phyloP scores from a whole-genome alignment of 2,888 invertebrate genomes.

The Heteropelma amictum region DNA sequence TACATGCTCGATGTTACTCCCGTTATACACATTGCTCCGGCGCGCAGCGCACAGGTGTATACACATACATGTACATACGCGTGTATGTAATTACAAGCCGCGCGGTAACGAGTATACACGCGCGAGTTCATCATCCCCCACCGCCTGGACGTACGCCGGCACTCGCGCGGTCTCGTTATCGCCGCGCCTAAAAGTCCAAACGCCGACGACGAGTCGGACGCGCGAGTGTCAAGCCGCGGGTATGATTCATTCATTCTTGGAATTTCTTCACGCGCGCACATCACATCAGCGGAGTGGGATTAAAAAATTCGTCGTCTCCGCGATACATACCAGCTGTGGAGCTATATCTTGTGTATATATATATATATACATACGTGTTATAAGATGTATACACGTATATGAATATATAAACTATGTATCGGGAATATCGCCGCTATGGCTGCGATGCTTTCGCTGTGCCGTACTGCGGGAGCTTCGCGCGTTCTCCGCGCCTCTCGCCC shows the following conservation, averaged over 20 bases:
- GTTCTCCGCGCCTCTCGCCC: too few relatives aligned
- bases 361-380: too few relatives aligned
- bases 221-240: conserved; percentile 5
- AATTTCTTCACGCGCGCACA: conserved; percentile 25
- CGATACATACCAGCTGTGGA: too few relatives aligned
- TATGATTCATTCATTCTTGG: conserved; percentile 50
- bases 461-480: too few relatives aligned
- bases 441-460: too few relatives aligned
- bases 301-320: conserved; percentile 30
- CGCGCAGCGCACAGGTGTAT: too few relatives aligned
- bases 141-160: background rate
- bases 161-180: background rate
- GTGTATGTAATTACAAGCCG: conserved; percentile 25
- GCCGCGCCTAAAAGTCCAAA: conserved; percentile 4
- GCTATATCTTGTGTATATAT: too few relatives aligned
- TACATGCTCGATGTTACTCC: background rate
- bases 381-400: too few relatives aligned
- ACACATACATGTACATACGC: background rate
- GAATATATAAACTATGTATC: too few relatives aligned
- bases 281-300: too few relatives aligned
- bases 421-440: too few relatives aligned
- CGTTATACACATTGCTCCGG: too few relatives aligned
- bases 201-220: conserved; percentile 48
- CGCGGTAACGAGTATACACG: conserved; percentile 33
- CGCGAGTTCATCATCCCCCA: conserved; percentile 12